Evolutionary conservation across 2,113 vertebrate genomes (phyloP).

Genomic region (Hypanus sabinus): DNA sequence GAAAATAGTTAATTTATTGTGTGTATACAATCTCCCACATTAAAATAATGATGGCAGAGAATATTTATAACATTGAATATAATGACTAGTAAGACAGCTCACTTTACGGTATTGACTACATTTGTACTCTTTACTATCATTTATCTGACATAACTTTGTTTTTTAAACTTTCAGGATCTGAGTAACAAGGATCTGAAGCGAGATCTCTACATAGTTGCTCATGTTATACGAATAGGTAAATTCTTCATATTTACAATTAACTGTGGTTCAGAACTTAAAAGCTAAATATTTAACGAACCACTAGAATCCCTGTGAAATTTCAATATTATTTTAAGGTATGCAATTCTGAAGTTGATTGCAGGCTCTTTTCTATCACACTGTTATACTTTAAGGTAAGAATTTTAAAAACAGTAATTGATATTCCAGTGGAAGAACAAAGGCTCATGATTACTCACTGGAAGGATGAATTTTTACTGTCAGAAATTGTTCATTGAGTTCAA

Average conservation of each 20-base stretch:
- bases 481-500: background rate
- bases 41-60: slow-evolving; percentile 42
- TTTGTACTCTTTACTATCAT: background rate
- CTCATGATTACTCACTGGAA: background rate
- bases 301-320: background rate
- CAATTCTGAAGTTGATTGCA: background rate
- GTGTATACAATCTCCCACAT: slow-evolving; percentile 40
- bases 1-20: background rate
- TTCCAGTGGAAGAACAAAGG: background rate
- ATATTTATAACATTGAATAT: background rate
- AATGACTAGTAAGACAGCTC: background rate
- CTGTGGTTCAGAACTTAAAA: background rate
- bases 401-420: background rate
- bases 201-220: slow-evolving; percentile 88
- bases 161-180: slow-evolving; percentile 66
- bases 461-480: background rate
- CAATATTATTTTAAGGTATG: background rate
- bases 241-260: background rate
- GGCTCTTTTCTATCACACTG: background rate
- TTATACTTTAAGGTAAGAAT: background rate
- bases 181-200: slow-evolving; percentile 95
- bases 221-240: slow-evolving; percentile 88
- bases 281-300: background rate
- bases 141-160: background rate
- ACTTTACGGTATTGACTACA: background rate